A percentile compares a stretch with the other conserved stretches of the same genome.
Evolutionary conservation across 1,140 invertebrate genomes (phyloP).

Genomic region (Melanaphis sacchari): DNA sequence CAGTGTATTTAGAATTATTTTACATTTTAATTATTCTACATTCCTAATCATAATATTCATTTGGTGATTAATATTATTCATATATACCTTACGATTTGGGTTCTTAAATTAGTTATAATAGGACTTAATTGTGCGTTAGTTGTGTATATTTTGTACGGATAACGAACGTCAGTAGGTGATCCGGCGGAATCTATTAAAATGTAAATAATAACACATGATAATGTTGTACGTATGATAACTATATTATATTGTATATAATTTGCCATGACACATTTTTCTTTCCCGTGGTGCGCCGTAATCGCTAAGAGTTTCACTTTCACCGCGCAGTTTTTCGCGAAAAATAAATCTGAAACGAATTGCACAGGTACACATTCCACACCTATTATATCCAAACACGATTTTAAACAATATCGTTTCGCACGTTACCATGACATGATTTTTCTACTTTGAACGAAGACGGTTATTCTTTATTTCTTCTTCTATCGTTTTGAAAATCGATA

Average conservation of each 20-base stretch:
- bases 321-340: neutral
- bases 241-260: neutral
- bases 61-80: neutral
- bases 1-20: too few relatives aligned
- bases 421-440: neutral
- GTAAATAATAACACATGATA: neutral
- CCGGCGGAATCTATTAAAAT: neutral
- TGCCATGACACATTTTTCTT: neutral
- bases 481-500: slow-evolving; percentile 1
- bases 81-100: neutral
- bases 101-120: neutral
- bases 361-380: neutral
- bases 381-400: neutral
- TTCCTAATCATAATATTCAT: too few relatives aligned
- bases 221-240: neutral
- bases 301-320: neutral
- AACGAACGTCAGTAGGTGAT: neutral
- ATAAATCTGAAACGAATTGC: neutral
- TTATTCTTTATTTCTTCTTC: neutral
- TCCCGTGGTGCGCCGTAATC: too few relatives aligned
- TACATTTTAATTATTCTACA: too few relatives aligned
- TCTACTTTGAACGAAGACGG: neutral
- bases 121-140: neutral
- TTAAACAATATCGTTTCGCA: neutral
- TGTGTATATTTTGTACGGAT: neutral